A percentile compares a stretch with the other conserved stretches of the same genome.
phyloP scores from a whole-genome alignment of 2,113 vertebrate genomes.

The Solea senegalensis region DNA sequence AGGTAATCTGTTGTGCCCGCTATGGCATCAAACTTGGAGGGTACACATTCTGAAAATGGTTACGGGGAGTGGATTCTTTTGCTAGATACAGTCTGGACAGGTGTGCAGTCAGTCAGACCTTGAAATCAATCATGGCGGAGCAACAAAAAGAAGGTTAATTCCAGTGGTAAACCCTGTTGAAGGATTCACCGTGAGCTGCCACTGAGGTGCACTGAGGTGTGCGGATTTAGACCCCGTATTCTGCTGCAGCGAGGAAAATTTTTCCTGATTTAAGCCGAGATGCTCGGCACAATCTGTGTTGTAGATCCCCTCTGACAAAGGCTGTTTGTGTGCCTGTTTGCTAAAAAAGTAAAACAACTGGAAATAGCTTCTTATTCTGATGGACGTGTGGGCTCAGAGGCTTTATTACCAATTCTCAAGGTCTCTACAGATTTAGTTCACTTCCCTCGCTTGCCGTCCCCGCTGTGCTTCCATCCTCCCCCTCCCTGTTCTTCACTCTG shows the following conservation, averaged over 20 bases:
- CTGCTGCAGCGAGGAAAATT: slow-evolving; percentile 1
- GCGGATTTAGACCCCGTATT: slow-evolving; percentile 28
- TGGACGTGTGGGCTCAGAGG: slow-evolving; percentile 51
- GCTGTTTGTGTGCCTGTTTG: slow-evolving; percentile 24
- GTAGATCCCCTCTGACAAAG: slow-evolving; percentile 25
- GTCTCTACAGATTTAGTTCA: slow-evolving; percentile 38
- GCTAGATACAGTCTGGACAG: slow-evolving; percentile 51
- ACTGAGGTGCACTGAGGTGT: slow-evolving; percentile 28
- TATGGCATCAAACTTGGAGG: slow-evolving; percentile 44
- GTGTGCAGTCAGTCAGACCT: slow-evolving; percentile 63
- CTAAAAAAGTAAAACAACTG: slow-evolving; percentile 26
- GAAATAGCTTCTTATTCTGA: slow-evolving; percentile 61
- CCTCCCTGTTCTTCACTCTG: slow-evolving; percentile 7
- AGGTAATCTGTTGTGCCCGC: slow-evolving; percentile 66
- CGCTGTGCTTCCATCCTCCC: slow-evolving; percentile 23
- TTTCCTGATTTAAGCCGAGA: slow-evolving; percentile 20
- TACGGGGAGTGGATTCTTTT: slow-evolving; percentile 61
- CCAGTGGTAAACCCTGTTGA: slow-evolving; percentile 36
- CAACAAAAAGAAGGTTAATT: slow-evolving; percentile 60
- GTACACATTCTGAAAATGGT: slow-evolving; percentile 62
- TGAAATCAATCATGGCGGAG: slow-evolving; percentile 72
- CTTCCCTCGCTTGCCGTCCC: slow-evolving; percentile 16
- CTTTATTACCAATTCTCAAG: slow-evolving; percentile 54
- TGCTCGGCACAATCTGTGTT: slow-evolving; percentile 13
- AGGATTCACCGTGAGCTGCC: slow-evolving; percentile 42